Percentiles rank a stretch among this genome's conserved stretches.
Evolutionary conservation across 2,113 vertebrate species (phyloP).

Genomic region (Phyllostomus hastatus): DNA sequence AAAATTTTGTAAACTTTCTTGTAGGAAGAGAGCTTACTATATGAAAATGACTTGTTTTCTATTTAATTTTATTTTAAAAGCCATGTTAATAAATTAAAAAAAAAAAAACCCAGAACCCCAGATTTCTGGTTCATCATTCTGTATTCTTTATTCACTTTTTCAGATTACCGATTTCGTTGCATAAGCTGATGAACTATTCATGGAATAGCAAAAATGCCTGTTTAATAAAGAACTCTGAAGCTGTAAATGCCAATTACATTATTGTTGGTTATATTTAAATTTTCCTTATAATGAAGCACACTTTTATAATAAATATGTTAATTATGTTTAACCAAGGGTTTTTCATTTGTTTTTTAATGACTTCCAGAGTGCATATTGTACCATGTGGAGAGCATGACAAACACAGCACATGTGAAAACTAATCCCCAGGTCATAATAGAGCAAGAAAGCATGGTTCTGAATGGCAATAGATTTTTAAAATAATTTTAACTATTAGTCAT

Average conservation of each 20-base stretch:
- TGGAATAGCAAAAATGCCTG: slow-evolving; percentile 80
- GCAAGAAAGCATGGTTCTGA: neutral
- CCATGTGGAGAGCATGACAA: neutral
- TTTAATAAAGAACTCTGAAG: slow-evolving; percentile 81
- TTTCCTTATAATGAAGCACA: slow-evolving; percentile 96
- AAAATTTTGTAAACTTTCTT: slow-evolving; percentile 65
- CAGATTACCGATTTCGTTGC: slow-evolving; percentile 79
- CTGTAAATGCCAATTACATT: slow-evolving; percentile 83
- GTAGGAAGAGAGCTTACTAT: slow-evolving; percentile 65
- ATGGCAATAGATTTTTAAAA: neutral
- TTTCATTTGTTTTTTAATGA: neutral
- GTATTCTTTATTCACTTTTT: slow-evolving; percentile 76
- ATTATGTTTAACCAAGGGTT: slow-evolving; percentile 10
- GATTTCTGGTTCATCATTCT: slow-evolving; percentile 70
- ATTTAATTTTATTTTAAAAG: slow-evolving; percentile 77
- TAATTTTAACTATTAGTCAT: neutral
- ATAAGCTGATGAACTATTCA: slow-evolving; percentile 80
- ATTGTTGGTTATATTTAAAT: slow-evolving; percentile 90
- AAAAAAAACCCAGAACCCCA: slow-evolving; percentile 58
- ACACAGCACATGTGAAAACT: neutral
- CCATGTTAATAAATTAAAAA: slow-evolving; percentile 21
- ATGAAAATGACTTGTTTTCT: slow-evolving; percentile 68
- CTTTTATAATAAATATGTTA: slow-evolving; percentile 86
- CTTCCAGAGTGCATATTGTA: neutral
- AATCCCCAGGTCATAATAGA: neutral